These are phyloP conservation scores for Rhagologus leucostigma DNA, from an alignment of 2,113 vertebrate genomes.

Conservation along the genomic window DNA sequence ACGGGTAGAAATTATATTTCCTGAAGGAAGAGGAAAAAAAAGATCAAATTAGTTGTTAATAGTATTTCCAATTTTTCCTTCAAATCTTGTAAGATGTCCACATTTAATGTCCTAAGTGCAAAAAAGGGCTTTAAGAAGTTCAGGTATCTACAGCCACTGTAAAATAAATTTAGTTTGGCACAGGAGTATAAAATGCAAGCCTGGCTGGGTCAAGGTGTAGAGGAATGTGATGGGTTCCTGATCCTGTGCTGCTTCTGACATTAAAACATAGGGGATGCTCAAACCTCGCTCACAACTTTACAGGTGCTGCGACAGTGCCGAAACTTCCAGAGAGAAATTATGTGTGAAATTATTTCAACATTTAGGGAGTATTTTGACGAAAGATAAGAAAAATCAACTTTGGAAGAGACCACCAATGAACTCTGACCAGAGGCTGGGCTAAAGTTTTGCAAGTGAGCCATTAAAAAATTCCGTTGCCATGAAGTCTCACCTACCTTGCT, in stretches of 20 bases:
- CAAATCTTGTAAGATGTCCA: neutral
- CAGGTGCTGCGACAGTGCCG: neutral
- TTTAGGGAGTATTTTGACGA: neutral
- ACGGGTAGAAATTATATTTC: constrained; percentile 40
- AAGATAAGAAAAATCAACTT: neutral
- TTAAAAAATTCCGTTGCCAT: neutral
- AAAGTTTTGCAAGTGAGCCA: neutral
- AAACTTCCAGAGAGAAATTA: neutral
- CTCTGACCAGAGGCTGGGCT: neutral
- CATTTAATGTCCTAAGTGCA: neutral
- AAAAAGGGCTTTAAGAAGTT: neutral
- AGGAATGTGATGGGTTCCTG: neutral
- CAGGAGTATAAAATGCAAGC: neutral
- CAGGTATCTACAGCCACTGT: neutral
- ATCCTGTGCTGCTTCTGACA: neutral
- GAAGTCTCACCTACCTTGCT: neutral
- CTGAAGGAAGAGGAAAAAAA: neutral
- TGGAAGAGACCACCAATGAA: neutral
- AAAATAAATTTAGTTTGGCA: neutral
- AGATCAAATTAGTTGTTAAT: neutral
- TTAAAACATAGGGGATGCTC: accelerated
- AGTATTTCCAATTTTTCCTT: neutral
- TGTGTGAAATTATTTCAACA: neutral
- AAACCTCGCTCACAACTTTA: neutral
- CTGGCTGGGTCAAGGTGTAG: neutral